Evolutionary conservation across 2,797 vertebrate genomes (phyloP).

Genomic region (Periparus ater): DNA sequence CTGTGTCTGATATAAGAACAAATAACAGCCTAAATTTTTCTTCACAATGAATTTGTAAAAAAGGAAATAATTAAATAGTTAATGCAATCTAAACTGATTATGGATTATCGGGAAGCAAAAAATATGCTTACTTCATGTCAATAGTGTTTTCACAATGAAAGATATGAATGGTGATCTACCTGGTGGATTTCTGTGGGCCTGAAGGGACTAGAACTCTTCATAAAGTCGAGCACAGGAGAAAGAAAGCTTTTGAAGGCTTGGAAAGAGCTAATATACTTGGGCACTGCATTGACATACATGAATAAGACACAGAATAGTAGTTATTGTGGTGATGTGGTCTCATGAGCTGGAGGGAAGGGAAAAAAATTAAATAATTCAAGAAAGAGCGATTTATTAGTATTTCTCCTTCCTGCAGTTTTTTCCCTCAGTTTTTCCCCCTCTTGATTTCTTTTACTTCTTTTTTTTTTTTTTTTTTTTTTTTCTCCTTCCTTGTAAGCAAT

Average conservation of each 20-base stretch:
- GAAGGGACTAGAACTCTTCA: neutral
- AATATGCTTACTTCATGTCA: neutral
- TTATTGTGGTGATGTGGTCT: neutral
- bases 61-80: neutral
- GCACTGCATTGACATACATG: neutral
- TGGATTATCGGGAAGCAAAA: neutral
- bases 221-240: neutral
- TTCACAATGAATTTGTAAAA: neutral
- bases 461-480: rapidly evolving
- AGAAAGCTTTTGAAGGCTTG: neutral
- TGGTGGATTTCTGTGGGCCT: neutral
- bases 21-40: neutral
- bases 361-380: neutral
- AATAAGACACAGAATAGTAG: neutral
- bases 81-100: neutral
- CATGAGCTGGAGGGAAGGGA: neutral
- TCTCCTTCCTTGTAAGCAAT: neutral
- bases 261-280: neutral
- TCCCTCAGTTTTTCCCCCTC: neutral
- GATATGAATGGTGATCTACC: neutral
- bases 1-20: neutral
- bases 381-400: neutral
- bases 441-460: too few relatives aligned
- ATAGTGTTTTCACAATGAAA: neutral
- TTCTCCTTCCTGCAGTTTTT: neutral